phyloP scores from a whole-genome alignment of 2,888 invertebrate species.

The Ectemnius cavifrons region DNA sequence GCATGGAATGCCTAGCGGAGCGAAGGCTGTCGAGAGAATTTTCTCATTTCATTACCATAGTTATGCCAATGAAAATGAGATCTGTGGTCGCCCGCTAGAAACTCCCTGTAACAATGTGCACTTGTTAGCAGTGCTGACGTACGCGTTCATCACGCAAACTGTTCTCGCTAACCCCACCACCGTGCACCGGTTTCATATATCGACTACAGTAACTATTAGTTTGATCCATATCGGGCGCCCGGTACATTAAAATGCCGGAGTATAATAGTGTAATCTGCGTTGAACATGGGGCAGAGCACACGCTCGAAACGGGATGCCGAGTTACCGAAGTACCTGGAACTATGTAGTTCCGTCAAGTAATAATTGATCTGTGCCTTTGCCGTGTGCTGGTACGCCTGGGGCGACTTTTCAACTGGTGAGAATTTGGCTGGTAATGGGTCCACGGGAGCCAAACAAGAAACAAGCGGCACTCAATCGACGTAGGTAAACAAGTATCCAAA shows the following conservation, averaged over 20 bases:
- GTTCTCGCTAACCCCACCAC: not conserved
- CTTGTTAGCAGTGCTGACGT: slow-evolving; percentile 15
- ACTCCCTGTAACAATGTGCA: not conserved
- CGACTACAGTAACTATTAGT: slow-evolving; percentile 13
- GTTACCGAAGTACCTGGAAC: slow-evolving; percentile 51
- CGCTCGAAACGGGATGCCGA: slow-evolving; percentile 35
- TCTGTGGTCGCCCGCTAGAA: not conserved
- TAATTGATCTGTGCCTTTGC: slow-evolving; percentile 58
- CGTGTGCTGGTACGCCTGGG: not conserved
- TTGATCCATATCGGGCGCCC: slow-evolving; percentile 33
- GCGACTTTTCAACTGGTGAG: no score
- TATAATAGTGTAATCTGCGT: slow-evolving; percentile 35
- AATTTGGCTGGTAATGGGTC: no score
- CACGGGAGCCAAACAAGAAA: no score
- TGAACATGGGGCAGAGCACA: slow-evolving; percentile 26
- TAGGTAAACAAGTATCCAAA: no score
- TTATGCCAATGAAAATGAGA: not conserved
- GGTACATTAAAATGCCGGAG: slow-evolving; percentile 29
- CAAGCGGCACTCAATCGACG: no score
- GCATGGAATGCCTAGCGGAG: not conserved
- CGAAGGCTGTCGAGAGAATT: not conserved
- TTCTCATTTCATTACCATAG: slow-evolving; percentile 1
- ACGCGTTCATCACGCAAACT: slow-evolving; percentile 7
- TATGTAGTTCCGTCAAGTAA: slow-evolving; percentile 56
- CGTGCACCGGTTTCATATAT: slow-evolving; percentile 1